Evolutionary conservation across 2,888 invertebrate genomes (phyloP).

Genomic region (Microctonus brassicae): DNA sequence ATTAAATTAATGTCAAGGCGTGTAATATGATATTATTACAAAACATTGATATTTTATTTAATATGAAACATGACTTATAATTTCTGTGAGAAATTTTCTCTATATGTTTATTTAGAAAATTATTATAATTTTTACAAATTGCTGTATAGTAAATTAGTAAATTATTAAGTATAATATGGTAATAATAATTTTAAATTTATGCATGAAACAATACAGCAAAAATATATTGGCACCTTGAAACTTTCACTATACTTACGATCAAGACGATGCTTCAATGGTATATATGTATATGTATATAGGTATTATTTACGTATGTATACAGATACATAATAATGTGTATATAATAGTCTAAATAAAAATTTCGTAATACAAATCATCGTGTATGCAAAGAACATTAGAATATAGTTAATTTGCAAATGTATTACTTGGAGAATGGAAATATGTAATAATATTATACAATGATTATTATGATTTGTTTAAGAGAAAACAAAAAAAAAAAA

Average conservation of each 20-base stretch:
- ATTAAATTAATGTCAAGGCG: too few relatives aligned
- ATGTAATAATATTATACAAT: neutral
- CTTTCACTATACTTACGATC: conserved; percentile 27
- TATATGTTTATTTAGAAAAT: too few relatives aligned
- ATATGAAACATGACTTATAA: too few relatives aligned
- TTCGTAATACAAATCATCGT: neutral
- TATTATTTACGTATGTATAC: neutral
- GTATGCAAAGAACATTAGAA: too few relatives aligned
- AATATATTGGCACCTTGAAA: neutral
- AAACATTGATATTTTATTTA: too few relatives aligned
- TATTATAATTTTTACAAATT: too few relatives aligned
- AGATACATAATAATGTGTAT: neutral
- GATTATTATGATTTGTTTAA: neutral
- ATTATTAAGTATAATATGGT: neutral
- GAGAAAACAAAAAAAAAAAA: too few relatives aligned
- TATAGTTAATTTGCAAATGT: too few relatives aligned
- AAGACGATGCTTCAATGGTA: conserved; percentile 5
- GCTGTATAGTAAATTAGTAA: neutral
- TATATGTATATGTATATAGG: neutral
- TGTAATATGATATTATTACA: too few relatives aligned
- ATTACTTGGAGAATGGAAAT: too few relatives aligned
- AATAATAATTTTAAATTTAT: neutral
- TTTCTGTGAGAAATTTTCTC: too few relatives aligned
- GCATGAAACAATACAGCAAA: neutral
- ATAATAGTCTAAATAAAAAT: neutral